Conservation (phyloP, 1,140 invertebrate genomes). For the Drosophila rufa region DNA sequence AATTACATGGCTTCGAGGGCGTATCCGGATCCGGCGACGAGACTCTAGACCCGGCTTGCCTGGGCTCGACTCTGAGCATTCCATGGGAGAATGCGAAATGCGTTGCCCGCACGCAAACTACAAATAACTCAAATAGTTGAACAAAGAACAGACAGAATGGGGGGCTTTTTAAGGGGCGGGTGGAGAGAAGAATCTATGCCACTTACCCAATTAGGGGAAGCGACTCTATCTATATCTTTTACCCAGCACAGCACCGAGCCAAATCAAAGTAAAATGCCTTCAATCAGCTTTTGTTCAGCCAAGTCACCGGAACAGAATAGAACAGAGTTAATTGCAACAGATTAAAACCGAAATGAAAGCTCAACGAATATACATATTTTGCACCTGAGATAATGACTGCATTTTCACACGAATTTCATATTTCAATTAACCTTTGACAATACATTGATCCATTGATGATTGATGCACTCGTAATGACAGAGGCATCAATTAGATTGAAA, state of each 20-base stretch:
- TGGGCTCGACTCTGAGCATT: constrained; percentile 31
- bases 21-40: constrained; percentile 14
- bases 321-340: neutral
- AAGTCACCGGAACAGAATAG: neutral
- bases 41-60: neutral
- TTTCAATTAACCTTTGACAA: constrained; percentile 10
- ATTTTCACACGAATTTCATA: constrained; percentile 15
- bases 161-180: neutral
- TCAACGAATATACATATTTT: neutral
- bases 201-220: constrained; percentile 39
- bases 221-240: constrained; percentile 16
- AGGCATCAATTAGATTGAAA: constrained; percentile 1
- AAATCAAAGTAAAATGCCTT: constrained; percentile 18
- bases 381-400: constrained; percentile 1
- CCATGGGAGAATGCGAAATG: constrained; percentile 54
- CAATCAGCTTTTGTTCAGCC: neutral
- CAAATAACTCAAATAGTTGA: constrained; percentile 64
- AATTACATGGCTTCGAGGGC: constrained; percentile 27
- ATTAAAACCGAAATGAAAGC: neutral
- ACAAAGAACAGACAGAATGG: constrained; percentile 27
- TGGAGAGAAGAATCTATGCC: constrained; percentile 24
- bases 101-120: constrained; percentile 62
- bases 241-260: neutral
- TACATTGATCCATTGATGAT: constrained; percentile 2
- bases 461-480: constrained; percentile 10